Conservation (phyloP, 2,113 vertebrate species). For the Cromileptes altivelis region DNA sequence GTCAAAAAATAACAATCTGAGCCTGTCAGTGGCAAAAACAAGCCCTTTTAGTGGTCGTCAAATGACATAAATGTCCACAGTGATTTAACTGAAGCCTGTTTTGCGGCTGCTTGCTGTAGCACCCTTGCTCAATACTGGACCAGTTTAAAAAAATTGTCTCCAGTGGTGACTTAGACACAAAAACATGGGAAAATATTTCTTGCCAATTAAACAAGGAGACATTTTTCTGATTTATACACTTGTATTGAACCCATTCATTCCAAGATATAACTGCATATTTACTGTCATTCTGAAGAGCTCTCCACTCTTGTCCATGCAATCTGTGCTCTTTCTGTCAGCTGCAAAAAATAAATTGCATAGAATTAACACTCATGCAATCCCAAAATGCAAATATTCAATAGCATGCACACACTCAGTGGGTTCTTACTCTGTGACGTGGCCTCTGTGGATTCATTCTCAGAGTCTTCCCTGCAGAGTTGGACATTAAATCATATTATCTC, state of each 20-base stretch:
- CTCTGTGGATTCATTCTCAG: background rate
- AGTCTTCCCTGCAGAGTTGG: conserved; percentile 33
- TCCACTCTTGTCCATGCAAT: background rate
- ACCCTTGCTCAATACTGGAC: too few relatives aligned
- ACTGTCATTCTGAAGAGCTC: conserved; percentile 37
- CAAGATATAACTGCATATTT: background rate
- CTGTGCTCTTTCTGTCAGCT: background rate
- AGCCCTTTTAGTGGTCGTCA: too few relatives aligned
- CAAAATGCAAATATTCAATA: conserved; percentile 1
- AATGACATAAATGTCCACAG: too few relatives aligned
- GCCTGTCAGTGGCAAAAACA: too few relatives aligned
- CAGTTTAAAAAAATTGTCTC: too few relatives aligned
- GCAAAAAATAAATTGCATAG: background rate
- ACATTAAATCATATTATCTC: background rate
- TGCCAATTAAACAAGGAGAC: background rate
- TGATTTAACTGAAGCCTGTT: too few relatives aligned
- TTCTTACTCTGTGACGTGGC: conserved; percentile 29
- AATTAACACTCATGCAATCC: background rate
- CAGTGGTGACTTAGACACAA: too few relatives aligned
- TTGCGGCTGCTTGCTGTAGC: too few relatives aligned
- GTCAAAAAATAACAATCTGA: too few relatives aligned
- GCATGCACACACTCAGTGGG: rapidly evolving
- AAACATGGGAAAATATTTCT: background rate
- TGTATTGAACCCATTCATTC: background rate
- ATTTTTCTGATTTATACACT: background rate